Evolutionary conservation across 2,113 vertebrate genomes (phyloP).

Genomic region (Saccopteryx leptura): DNA sequence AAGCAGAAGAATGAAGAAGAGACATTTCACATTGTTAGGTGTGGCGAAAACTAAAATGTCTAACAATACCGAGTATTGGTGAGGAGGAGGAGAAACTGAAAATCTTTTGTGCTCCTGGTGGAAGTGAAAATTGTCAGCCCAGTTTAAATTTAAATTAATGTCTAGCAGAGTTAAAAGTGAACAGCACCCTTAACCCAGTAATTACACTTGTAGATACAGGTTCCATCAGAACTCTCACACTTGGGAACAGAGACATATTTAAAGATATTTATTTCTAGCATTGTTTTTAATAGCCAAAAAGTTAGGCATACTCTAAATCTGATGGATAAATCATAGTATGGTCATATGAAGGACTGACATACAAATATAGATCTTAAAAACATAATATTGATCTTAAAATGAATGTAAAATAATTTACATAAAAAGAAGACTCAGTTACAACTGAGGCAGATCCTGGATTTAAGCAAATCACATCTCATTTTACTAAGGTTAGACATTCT

Average conservation of each 20-base stretch:
- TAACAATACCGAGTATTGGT: neutral
- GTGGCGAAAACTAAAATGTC: neutral
- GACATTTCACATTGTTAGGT: neutral
- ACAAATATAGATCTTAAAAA: neutral
- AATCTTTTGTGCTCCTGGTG: neutral
- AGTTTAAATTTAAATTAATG: conserved; percentile 32
- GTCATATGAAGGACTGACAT: neutral
- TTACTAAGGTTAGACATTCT: neutral
- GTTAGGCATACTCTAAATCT: neutral
- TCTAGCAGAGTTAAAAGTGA: conserved; percentile 44
- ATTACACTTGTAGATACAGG: neutral
- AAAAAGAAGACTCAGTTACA: neutral
- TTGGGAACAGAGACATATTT: neutral
- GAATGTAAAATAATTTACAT: neutral
- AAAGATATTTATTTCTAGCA: neutral
- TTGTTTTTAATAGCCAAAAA: neutral
- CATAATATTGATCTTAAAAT: neutral
- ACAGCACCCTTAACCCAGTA: neutral
- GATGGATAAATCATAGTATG: neutral
- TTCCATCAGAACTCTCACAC: neutral
- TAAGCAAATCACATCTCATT: neutral
- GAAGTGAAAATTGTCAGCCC: neutral
- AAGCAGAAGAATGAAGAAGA: neutral
- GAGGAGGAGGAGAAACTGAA: neutral
- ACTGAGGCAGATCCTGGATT: neutral